phyloP scores from a whole-genome alignment of 1,140 invertebrate species.

The Panulirus ornatus region DNA sequence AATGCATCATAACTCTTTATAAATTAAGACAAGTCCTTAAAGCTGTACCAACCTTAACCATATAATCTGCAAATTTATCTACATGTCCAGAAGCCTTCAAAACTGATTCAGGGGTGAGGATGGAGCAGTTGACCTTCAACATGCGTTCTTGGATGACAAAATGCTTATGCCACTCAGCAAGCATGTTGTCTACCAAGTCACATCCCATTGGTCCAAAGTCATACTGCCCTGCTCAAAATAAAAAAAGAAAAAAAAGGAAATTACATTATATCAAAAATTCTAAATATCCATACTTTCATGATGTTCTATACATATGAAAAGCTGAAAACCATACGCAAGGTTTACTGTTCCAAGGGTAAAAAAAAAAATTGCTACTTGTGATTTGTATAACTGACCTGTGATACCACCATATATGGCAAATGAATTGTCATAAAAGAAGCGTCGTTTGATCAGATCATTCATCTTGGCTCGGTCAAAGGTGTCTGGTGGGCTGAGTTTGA shows the following conservation, averaged over 20 bases:
- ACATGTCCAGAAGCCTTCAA: conserved; percentile 99
- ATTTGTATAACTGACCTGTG: conserved; percentile 72
- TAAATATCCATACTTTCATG: no score
- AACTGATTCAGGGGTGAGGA: conserved; percentile 97
- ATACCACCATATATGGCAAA: conserved; percentile 99
- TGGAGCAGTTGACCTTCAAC: conserved; percentile 98
- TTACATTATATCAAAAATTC: no score
- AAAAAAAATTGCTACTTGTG: no score
- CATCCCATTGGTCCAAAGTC: conserved; percentile 99
- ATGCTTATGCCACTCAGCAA: conserved; percentile 95
- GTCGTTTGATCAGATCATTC: conserved; percentile 97
- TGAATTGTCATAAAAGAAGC: conserved; percentile 99
- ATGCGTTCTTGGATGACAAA: conserved; percentile 99
- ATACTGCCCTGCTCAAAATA: conserved; percentile 87
- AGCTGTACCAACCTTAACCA: conserved; percentile 88
- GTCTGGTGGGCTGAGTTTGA: conserved; percentile 86
- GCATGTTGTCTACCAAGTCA: conserved; percentile 96
- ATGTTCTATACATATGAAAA: no score
- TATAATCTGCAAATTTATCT: conserved; percentile 98
- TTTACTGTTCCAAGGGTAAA: no score
- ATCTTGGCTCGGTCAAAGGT: conserved; percentile 95
- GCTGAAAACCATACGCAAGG: no score
- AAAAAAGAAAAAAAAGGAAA: conserved; percentile 31
- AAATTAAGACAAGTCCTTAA: no score
- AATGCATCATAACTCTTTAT: no score